These are phyloP conservation scores for Varecia variegata DNA, from an alignment of 2,797 vertebrate genomes.

Conservation along the genomic window DNA sequence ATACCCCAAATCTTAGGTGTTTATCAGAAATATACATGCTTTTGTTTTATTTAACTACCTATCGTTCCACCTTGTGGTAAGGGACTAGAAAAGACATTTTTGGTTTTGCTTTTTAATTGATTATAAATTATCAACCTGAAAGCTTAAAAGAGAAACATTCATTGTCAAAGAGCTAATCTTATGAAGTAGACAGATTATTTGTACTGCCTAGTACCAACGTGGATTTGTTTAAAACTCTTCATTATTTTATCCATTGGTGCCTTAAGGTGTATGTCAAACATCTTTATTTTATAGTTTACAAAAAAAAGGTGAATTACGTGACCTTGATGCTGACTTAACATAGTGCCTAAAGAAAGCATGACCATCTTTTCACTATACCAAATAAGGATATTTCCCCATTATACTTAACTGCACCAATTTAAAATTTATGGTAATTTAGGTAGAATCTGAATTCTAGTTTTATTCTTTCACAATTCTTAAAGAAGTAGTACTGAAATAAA, in stretches of 20 bases:
- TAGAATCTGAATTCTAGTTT: not conserved
- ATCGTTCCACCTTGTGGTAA: not conserved
- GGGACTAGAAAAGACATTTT: not conserved
- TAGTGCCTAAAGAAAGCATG: not conserved
- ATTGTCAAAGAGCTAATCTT: not conserved
- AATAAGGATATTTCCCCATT: not conserved
- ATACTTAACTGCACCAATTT: not conserved
- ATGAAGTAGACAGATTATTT: not conserved
- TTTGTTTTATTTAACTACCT: not conserved
- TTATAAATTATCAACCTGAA: not conserved
- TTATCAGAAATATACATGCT: not conserved
- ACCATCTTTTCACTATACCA: not conserved
- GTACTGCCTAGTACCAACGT: not conserved
- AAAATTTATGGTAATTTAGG: slow-evolving; percentile 30
- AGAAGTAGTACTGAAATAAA: slow-evolving; percentile 4
- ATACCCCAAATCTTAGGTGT: not conserved
- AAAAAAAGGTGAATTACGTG: not conserved
- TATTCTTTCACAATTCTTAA: slow-evolving; percentile 25
- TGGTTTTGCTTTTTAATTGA: not conserved
- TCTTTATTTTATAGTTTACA: slow-evolving; percentile 12
- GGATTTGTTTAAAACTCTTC: not conserved
- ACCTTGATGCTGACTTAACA: not conserved
- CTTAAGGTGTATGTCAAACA: not conserved
- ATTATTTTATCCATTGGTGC: not conserved
- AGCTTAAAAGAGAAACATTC: not conserved